These are phyloP conservation scores for Ryuthela nishihirai DNA, from an alignment of 2,888 invertebrate genomes.

Conservation along the genomic window DNA sequence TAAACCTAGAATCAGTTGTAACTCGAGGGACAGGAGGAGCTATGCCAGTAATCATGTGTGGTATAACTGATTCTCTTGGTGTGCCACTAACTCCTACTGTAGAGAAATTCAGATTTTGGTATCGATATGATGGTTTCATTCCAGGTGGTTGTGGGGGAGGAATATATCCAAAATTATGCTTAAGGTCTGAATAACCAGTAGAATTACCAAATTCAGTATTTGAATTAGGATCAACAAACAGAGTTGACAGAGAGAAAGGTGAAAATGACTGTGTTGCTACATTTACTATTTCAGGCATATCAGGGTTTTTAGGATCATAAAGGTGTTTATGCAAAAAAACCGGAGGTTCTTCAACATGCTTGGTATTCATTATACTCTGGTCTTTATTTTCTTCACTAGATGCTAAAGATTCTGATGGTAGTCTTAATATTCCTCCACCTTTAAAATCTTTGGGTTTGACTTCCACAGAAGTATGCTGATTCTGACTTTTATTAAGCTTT, in stretches of 20 bases:
- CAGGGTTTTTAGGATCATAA: slow-evolving; percentile 63
- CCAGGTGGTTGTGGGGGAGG: slow-evolving; percentile 29
- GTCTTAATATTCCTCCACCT: slow-evolving; percentile 24
- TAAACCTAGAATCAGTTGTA: background rate
- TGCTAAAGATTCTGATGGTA: background rate
- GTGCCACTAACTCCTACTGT: too few species aligned
- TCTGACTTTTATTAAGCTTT: slow-evolving; percentile 6
- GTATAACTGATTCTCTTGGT: too few species aligned
- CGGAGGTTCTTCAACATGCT: too few species aligned
- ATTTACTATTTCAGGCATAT: slow-evolving; percentile 63
- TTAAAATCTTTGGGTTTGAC: background rate
- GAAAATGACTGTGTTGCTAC: slow-evolving; percentile 44
- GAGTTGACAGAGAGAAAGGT: slow-evolving; percentile 4
- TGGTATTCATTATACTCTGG: too few species aligned
- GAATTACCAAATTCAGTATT: slow-evolving; percentile 1
- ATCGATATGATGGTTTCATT: slow-evolving; percentile 1
- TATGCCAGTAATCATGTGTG: background rate
- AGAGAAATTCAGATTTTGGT: too few species aligned
- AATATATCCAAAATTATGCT: slow-evolving; percentile 2
- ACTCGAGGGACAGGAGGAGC: slow-evolving; percentile 1
- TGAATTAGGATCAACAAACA: slow-evolving; percentile 1
- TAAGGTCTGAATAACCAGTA: background rate
- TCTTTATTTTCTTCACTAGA: background rate
- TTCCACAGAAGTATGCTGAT: background rate
- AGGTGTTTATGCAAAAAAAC: slow-evolving; percentile 55